phyloP scores from a whole-genome alignment of 2,888 invertebrate species.

The Rhorus exstirpatorius region DNA sequence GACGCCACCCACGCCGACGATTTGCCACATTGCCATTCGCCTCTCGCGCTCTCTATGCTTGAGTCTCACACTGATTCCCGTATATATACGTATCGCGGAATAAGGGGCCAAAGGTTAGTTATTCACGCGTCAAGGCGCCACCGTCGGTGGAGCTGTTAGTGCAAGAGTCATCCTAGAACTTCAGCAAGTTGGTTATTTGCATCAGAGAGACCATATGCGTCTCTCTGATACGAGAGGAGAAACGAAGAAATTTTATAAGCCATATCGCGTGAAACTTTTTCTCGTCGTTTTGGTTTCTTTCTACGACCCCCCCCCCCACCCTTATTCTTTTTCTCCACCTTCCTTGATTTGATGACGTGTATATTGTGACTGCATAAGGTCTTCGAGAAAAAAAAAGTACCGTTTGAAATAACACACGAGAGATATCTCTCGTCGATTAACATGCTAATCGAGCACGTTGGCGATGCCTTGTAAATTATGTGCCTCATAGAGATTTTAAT shows the following conservation, averaged over 20 bases:
- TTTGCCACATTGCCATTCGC: constrained; percentile 65
- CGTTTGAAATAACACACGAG: constrained; percentile 36
- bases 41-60: constrained; percentile 21
- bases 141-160: constrained; percentile 64
- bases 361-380: constrained; percentile 11
- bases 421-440: constrained; percentile 60
- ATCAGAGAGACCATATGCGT: constrained; percentile 79
- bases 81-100: constrained; percentile 62
- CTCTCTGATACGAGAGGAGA: constrained; percentile 77
- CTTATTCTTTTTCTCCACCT: constrained; percentile 22
- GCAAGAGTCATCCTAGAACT: constrained; percentile 49
- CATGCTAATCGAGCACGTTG: constrained; percentile 64
- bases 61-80: constrained; percentile 36
- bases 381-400: constrained; percentile 6
- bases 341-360: constrained; percentile 34
- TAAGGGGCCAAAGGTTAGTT: constrained; percentile 83
- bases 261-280: constrained; percentile 28
- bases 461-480: constrained; percentile 57
- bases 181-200: constrained; percentile 79
- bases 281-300: constrained; percentile 36
- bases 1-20: constrained; percentile 82
- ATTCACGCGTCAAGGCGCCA: constrained; percentile 84
- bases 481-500: constrained; percentile 45
- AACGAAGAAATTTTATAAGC: constrained; percentile 27
- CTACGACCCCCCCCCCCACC: constrained; percentile 11